phyloP scores from a whole-genome alignment of 2,888 invertebrate genomes.

The Brachypterus glaber region DNA sequence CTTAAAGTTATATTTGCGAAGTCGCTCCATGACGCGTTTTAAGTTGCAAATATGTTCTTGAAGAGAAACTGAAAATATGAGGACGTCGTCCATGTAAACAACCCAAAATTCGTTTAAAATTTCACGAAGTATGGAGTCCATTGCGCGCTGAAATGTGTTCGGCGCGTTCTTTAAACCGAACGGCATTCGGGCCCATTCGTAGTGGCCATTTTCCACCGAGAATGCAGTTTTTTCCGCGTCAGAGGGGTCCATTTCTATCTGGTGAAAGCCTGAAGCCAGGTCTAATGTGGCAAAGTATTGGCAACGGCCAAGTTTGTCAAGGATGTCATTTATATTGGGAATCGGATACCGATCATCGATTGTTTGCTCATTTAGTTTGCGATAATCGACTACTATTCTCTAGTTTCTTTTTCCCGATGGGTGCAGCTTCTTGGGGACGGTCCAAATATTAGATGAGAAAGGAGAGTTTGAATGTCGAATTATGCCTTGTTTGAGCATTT shows the following conservation, averaged over 20 bases:
- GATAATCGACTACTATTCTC: no score
- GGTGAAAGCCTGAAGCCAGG: conserved; percentile 19
- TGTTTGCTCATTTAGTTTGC: no score
- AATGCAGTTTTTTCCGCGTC: conserved; percentile 20
- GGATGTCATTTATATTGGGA: neutral
- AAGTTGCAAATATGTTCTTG: conserved; percentile 5
- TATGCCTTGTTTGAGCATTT: conserved; percentile 25
- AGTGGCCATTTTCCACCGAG: conserved; percentile 16
- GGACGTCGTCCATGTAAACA: conserved; percentile 20
- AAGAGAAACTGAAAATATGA: conserved; percentile 10
- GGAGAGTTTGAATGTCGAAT: conserved; percentile 24
- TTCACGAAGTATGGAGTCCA: conserved; percentile 14
- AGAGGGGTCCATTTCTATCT: conserved; percentile 14
- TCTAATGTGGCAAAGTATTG: conserved; percentile 14
- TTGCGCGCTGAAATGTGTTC: conserved; percentile 18
- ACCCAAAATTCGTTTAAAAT: conserved; percentile 13
- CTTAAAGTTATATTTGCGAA: conserved; percentile 6
- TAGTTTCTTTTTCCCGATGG: conserved; percentile 28
- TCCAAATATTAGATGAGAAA: conserved; percentile 32
- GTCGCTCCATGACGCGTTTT: conserved; percentile 1
- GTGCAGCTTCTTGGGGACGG: conserved; percentile 34
- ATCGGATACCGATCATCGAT: conserved; percentile 2
- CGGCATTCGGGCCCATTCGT: conserved; percentile 19
- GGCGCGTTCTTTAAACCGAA: conserved; percentile 21
- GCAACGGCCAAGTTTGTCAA: conserved; percentile 4